These are phyloP conservation scores for Acanthosoma haemorrhoidale DNA, from an alignment of 2,888 invertebrate species.

Conservation along the genomic window DNA sequence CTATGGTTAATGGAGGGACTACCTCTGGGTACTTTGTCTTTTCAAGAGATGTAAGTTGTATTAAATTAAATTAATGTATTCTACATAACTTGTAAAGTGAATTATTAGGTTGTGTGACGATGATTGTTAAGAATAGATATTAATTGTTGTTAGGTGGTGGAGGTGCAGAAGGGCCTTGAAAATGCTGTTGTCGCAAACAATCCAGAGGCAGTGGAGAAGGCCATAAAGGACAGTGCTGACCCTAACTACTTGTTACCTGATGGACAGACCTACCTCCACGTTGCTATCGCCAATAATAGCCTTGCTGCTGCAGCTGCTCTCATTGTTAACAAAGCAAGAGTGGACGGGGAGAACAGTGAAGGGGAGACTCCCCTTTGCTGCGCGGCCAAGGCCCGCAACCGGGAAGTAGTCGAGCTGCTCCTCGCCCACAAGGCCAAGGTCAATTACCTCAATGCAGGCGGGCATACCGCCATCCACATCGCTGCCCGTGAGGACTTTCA, in stretches of 20 bases:
- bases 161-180: background rate
- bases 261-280: background rate
- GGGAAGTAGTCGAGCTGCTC: background rate
- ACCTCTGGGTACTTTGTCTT: too few relatives aligned
- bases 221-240: background rate
- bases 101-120: too few relatives aligned
- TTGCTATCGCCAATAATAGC: background rate
- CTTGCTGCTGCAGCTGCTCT: background rate
- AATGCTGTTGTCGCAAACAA: background rate
- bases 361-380: background rate
- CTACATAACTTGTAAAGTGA: too few relatives aligned
- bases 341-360: background rate
- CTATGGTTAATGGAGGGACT: too few relatives aligned
- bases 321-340: background rate
- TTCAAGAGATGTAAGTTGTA: too few relatives aligned
- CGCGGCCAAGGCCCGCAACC: background rate
- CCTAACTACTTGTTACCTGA: background rate
- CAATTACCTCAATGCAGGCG: background rate
- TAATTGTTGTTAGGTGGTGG: too few relatives aligned
- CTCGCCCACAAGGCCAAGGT: background rate
- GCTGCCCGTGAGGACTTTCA: background rate
- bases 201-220: background rate
- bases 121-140: too few relatives aligned
- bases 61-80: too few relatives aligned
- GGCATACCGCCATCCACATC: background rate